Conservation (phyloP, 2,797 vertebrate genomes). For the Mus minutoides region DNA sequence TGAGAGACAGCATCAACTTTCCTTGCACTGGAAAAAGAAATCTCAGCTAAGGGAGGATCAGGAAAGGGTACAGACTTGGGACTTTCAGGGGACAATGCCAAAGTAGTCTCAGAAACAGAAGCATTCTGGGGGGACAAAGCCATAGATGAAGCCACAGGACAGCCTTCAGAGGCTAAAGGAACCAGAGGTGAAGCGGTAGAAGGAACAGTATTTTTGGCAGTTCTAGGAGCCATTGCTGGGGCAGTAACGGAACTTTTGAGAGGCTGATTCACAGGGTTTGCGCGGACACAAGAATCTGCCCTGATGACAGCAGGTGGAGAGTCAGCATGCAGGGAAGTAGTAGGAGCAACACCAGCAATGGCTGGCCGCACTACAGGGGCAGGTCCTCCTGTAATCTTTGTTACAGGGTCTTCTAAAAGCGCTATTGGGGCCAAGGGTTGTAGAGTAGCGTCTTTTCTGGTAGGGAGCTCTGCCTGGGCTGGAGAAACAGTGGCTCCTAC, state of each 20-base stretch:
- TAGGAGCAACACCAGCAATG: not conserved
- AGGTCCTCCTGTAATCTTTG: not conserved
- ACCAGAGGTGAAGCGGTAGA: not conserved
- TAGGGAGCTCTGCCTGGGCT: slow-evolving; percentile 14
- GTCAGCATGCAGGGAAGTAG: not conserved
- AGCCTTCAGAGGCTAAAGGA: slow-evolving; percentile 43
- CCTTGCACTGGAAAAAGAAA: not conserved
- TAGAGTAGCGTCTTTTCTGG: slow-evolving; percentile 31
- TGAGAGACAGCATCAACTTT: slow-evolving; percentile 46
- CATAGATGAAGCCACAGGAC: slow-evolving; percentile 29
- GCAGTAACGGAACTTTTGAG: slow-evolving; percentile 39
- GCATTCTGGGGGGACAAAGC: slow-evolving; percentile 2
- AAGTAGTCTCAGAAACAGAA: slow-evolving; percentile 28
- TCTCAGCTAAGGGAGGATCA: not conserved
- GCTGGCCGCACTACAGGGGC: not conserved
- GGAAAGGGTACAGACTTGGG: slow-evolving; percentile 17
- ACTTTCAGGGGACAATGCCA: slow-evolving; percentile 41
- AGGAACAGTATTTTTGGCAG: not conserved
- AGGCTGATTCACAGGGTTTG: not conserved
- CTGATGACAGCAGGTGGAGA: not conserved
- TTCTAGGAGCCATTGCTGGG: not conserved
- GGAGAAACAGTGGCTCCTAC: slow-evolving; percentile 2
- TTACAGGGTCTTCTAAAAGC: not conserved
- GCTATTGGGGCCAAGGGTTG: not conserved
- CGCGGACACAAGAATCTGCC: not conserved